These are phyloP conservation scores for Hiodon tergisus DNA, from an alignment of 2,113 vertebrate species.

Conservation along the genomic window DNA sequence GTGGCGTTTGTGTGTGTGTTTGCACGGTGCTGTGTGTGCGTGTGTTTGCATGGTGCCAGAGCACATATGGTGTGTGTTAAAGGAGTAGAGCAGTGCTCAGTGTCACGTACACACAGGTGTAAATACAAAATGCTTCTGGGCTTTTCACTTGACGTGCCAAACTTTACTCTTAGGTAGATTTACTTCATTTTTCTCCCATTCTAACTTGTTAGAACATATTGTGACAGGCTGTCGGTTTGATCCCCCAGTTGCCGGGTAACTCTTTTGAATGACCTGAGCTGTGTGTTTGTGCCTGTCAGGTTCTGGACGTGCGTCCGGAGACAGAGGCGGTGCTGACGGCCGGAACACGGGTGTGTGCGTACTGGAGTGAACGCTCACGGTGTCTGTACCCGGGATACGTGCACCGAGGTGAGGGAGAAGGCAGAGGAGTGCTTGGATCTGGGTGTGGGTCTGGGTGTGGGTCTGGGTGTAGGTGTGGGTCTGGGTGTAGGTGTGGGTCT, in stretches of 20 bases:
- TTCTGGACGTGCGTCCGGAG: conserved; percentile 79
- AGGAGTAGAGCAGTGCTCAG: not conserved
- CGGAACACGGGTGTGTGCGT: conserved; percentile 85
- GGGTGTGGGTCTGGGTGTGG: too few species aligned
- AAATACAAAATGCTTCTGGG: too few species aligned
- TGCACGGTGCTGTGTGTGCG: not conserved
- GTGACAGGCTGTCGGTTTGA: not conserved
- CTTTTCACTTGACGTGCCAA: too few species aligned
- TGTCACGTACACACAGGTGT: not conserved
- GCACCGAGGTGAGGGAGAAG: conserved; percentile 69
- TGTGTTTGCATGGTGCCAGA: not conserved
- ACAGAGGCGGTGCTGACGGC: conserved; percentile 71
- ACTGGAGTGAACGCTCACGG: conserved; percentile 93
- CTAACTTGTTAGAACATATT: not conserved
- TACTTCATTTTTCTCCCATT: too few species aligned
- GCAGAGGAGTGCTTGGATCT: not conserved
- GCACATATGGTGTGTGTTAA: not conserved
- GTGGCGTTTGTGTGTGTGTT: not conserved
- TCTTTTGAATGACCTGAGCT: not conserved
- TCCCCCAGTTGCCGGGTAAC: not conserved
- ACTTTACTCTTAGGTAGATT: too few species aligned
- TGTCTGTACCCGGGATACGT: conserved; percentile 91
- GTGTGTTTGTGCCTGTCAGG: conserved; percentile 54
- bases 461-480: too few species aligned
- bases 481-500: too few species aligned